Base-by-base conservation (phyloP, 2,797 vertebrate species). In the Argyrosomus regius region DNA sequence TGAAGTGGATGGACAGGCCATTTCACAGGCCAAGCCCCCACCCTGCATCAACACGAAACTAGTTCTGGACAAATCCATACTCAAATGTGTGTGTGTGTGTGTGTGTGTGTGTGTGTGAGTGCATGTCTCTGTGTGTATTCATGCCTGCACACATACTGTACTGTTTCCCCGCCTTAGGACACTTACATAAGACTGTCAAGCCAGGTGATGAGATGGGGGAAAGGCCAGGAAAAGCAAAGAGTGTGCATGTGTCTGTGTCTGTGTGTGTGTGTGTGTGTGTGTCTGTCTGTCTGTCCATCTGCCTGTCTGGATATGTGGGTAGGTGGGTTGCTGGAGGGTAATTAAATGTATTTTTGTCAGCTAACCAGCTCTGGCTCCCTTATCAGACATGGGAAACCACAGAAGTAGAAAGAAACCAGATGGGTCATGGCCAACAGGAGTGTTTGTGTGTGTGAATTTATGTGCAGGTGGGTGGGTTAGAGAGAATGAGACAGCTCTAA, bases 331-430 rank as follows among this genome's bases (percentile, higher is more conserved):
- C 86, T 88, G 77, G 64, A 78, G 85, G 86, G 87, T 91, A 90
- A 90, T 93, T 91, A 90, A 94, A 91, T 91, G 87, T 92, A 88
- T 91, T 93, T 91, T 89, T 91, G 89, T 90, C 89, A 81, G 75
- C 85, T 87, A 88, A 90, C 88, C 87, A 89, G 82, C 76, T 74
- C 67, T 26, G 73, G 77, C 75, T 91, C 58, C 72, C 72, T 86
- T 91, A 91, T 92, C 87, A 90, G 88, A 88, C 85, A 87, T 3
- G 18, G 81, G 72, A 87, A 91, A 89, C 77, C 77, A 76, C 86
- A 91, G 85, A 91, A 78, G 83, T 88, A 89, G 81, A 90, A 80
- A 87, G 81, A 80, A 90, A 90, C 80, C 87, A 93, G 89, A 90
- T 89, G 91, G 91, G 92, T 91, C 88, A 88, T 84, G 84, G 89